Evolutionary conservation across 2,888 invertebrate species (phyloP), one percentile per base, ranked within the genome.

Genomic region (Pterobdella sp.): DNA sequence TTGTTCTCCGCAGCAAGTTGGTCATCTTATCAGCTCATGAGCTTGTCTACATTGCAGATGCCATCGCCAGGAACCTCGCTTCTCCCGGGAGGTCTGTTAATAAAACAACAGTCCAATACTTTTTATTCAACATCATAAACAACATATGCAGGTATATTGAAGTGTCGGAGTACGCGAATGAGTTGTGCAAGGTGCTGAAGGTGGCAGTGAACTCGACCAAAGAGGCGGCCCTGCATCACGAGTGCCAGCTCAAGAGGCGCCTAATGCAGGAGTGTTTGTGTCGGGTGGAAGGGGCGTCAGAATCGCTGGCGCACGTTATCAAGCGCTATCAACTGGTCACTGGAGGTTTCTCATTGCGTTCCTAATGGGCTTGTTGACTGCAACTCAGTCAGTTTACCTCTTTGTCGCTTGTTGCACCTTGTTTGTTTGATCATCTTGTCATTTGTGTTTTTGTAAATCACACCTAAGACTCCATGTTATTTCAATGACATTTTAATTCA

Each of bases 21-120:
- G 93, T 96, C 14, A 92, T 95, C 49, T 87, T 96, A 68, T 92
- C 92, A 82, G 94, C 94, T 35, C 94, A 95, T 82, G 90, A 94
- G 82, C 87, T 96, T 80, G 92, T 96, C 31, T 91, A 92, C 82
- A 94, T 94, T 75, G 94, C 94, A 70, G 95, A 96, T 85, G 93
- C 91, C 68, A 91, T 95, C 36, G 90, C 93, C 82, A 88, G 92
- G 79, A 93, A 93, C 83, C 88, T 93, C 64, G 87, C 88, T 36
- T 88, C 90, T 80, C 82, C 82, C 77, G 60, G 60, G 3, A 56
- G 60, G 60, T 42, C 10, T 42, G 4, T 56, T 42, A 94, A 94
- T 84, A 89, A 89, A 76, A 95, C 94, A 0, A 94, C 94, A 1
- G 88, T 91, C 74, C 91, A 93, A 84, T 94, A 93, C 84, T 95